Conservation (phyloP, 1,140 invertebrate species). For the Carposina sasakii region DNA sequence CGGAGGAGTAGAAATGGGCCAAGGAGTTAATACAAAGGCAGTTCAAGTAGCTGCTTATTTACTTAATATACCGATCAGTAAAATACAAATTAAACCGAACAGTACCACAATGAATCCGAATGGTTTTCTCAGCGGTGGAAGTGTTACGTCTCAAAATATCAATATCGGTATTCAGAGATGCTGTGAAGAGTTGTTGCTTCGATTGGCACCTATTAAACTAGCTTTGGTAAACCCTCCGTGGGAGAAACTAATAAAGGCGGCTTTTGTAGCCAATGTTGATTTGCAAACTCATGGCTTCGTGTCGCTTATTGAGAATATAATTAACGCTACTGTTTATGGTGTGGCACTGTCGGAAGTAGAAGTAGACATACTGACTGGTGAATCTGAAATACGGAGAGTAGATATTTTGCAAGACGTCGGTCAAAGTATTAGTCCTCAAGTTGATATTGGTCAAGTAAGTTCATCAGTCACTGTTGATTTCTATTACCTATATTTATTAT, state of each 20-base stretch:
- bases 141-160: slow-evolving; percentile 46
- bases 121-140: slow-evolving; percentile 75
- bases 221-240: slow-evolving; percentile 75
- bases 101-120: slow-evolving; percentile 76
- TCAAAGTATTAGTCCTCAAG: slow-evolving; percentile 80
- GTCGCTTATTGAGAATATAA: no score
- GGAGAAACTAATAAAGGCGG: slow-evolving; percentile 74
- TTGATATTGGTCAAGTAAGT: slow-evolving; percentile 86
- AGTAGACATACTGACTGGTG: slow-evolving; percentile 85
- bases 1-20: slow-evolving; percentile 87
- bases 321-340: slow-evolving; percentile 70
- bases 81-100: slow-evolving; percentile 78
- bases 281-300: slow-evolving; percentile 76
- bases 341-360: slow-evolving; percentile 78
- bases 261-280: slow-evolving; percentile 73
- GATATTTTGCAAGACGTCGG: slow-evolving; percentile 85
- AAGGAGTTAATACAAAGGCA: slow-evolving; percentile 84
- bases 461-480: no score
- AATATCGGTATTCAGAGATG: slow-evolving; percentile 29
- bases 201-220: slow-evolving; percentile 73
- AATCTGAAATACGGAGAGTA: slow-evolving; percentile 76
- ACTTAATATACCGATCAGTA: slow-evolving; percentile 78
- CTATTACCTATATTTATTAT: no score
- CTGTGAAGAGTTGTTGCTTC: slow-evolving; percentile 62
- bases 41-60: slow-evolving; percentile 81